These are phyloP conservation scores for Ceratina australensis DNA, from an alignment of 1,140 invertebrate genomes.

Conservation along the genomic window DNA sequence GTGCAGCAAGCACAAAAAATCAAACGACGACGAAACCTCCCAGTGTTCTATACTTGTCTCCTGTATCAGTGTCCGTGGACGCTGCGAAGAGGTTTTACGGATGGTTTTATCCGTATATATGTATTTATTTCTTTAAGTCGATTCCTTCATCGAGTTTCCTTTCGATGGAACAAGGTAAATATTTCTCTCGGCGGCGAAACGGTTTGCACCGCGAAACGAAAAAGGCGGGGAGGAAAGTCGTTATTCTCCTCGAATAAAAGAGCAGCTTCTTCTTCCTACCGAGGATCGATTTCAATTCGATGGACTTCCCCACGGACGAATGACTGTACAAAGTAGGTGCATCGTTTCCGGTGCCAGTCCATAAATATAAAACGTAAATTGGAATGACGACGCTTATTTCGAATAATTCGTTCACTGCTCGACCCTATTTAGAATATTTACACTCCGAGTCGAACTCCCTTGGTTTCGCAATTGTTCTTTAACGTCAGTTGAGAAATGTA, in stretches of 20 bases:
- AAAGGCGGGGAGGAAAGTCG: conserved; percentile 9
- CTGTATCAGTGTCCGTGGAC: no score
- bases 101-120: no score
- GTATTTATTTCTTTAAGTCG: not conserved
- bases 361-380: not conserved
- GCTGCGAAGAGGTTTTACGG: no score
- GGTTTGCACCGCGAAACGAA: conserved; percentile 11
- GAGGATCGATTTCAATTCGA: conserved; percentile 47
- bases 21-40: no score
- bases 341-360: no score
- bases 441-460: no score
- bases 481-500: no score
- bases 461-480: no score
- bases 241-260: conserved; percentile 54
- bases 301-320: not conserved
- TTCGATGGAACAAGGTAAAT: conserved; percentile 24
- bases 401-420: not conserved
- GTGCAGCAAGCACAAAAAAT: no score
- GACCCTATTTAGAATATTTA: not conserved
- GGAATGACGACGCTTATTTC: not conserved
- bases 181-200: conserved; percentile 39
- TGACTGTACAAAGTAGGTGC: not conserved
- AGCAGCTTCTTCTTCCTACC: conserved; percentile 28
- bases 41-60: no score
- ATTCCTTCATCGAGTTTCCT: not conserved